Conservation (phyloP, 2,797 vertebrate species). For the Lutjanus argentimaculatus region DNA sequence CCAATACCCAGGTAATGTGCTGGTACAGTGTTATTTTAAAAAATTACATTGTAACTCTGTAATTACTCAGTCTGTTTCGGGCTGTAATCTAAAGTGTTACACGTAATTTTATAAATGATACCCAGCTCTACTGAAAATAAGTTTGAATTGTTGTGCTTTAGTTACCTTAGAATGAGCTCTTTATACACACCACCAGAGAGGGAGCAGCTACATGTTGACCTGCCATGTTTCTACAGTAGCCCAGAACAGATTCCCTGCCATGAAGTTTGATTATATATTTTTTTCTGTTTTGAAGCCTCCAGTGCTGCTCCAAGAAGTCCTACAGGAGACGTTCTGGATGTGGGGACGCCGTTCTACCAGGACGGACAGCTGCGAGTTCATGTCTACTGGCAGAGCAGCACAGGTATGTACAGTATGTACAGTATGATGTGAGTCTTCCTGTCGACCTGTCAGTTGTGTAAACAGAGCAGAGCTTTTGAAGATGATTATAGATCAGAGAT, state of each 20-base stretch:
- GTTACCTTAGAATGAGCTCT: no score
- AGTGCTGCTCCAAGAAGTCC: conserved; percentile 72
- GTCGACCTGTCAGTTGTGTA: background rate
- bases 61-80: no score
- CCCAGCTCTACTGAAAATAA: no score
- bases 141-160: no score
- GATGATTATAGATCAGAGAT: background rate
- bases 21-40: no score
- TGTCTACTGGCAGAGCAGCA: conserved; percentile 92
- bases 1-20: no score
- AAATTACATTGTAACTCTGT: no score
- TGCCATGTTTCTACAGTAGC: no score
- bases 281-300: conserved; percentile 16
- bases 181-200: no score
- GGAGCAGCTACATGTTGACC: no score
- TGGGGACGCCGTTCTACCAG: conserved; percentile 93
- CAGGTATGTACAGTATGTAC: conserved; percentile 78
- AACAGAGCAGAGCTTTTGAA: background rate
- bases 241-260: background rate
- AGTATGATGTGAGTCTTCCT: background rate
- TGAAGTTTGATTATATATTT: background rate
- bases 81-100: no score
- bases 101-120: no score
- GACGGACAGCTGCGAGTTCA: conserved; percentile 91
- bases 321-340: conserved; percentile 84